These are phyloP conservation scores for Eurois occulta DNA, from an alignment of 2,888 invertebrate genomes.

Conservation along the genomic window DNA sequence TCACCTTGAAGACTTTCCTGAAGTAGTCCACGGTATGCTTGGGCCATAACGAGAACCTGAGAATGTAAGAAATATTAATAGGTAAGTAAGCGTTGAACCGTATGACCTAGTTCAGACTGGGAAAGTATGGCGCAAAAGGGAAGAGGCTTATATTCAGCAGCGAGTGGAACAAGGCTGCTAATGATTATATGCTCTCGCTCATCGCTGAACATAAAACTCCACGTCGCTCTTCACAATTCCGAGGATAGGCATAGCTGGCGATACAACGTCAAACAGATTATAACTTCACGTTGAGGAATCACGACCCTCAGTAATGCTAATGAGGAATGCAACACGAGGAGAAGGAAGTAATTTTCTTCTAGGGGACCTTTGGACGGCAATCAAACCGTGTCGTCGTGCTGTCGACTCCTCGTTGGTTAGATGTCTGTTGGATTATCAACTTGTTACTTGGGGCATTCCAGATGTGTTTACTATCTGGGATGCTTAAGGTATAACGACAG, in stretches of 20 bases:
- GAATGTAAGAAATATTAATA: not conserved
- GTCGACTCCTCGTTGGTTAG: not conserved
- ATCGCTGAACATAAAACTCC: not conserved
- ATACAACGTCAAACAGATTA: not conserved
- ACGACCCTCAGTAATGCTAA: not conserved
- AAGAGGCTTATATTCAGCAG: not conserved
- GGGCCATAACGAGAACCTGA: constrained; percentile 80
- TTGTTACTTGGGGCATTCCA: not conserved
- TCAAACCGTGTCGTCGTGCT: no score
- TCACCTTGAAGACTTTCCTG: constrained; percentile 67
- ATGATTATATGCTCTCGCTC: no score
- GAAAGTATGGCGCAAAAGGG: not conserved
- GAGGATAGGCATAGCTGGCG: not conserved
- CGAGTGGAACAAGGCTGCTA: not conserved
- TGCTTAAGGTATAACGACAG: not conserved
- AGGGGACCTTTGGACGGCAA: not conserved
- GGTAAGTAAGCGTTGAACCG: not conserved
- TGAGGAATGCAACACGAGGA: not conserved
- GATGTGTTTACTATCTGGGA: not conserved
- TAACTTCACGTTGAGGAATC: not conserved
- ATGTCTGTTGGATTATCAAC: not conserved
- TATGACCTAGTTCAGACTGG: not conserved
- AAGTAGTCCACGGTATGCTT: constrained; percentile 72
- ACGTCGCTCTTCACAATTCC: not conserved
- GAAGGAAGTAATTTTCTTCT: not conserved